A percentile compares a stretch with the other conserved stretches of the same genome.
Evolutionary conservation across 1,140 invertebrate genomes (phyloP).

Genomic region (Eumaeus atala): DNA sequence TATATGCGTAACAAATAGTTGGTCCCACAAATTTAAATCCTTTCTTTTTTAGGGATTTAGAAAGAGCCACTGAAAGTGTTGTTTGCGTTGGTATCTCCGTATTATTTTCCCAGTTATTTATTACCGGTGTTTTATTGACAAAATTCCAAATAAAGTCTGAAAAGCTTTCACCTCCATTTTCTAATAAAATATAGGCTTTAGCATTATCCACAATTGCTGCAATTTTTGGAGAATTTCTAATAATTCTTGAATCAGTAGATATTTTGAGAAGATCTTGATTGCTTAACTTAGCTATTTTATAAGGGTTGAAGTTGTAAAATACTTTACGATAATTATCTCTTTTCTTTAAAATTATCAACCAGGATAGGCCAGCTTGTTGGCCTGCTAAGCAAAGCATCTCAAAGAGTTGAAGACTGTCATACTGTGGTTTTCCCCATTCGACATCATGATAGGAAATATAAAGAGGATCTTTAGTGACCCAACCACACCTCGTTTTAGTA

Average conservation of each 20-base stretch:
- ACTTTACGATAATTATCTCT: slow-evolving; percentile 46
- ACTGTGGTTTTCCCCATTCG: slow-evolving; percentile 57
- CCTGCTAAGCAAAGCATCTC: slow-evolving; percentile 66
- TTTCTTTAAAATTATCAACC: slow-evolving; percentile 60
- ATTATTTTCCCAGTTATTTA: slow-evolving; percentile 42
- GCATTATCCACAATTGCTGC: slow-evolving; percentile 55
- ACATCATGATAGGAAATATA: slow-evolving; percentile 58
- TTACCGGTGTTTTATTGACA: slow-evolving; percentile 43
- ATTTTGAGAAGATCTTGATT: slow-evolving; percentile 33
- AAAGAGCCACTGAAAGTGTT: slow-evolving; percentile 36
- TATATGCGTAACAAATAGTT: slow-evolving; percentile 62
- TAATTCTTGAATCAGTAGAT: slow-evolving; percentile 34
- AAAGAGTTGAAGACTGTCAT: slow-evolving; percentile 41
- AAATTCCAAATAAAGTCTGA: slow-evolving; percentile 56
- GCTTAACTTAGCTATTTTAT: slow-evolving; percentile 36
- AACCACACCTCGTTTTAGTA: slow-evolving; percentile 34
- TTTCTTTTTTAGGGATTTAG: slow-evolving; percentile 48
- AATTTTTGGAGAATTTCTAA: slow-evolving; percentile 57
- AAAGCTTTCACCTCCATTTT: slow-evolving; percentile 44
- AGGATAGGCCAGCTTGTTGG: slow-evolving; percentile 60
- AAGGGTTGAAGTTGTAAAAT: slow-evolving; percentile 49
- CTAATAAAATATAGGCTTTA: slow-evolving; percentile 47
- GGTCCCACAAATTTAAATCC: slow-evolving; percentile 60
- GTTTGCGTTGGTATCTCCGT: slow-evolving; percentile 48
- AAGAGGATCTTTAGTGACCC: slow-evolving; percentile 48